Base-by-base conservation (phyloP, 2,797 vertebrate genomes). In the Ispidina lecontei region DNA sequence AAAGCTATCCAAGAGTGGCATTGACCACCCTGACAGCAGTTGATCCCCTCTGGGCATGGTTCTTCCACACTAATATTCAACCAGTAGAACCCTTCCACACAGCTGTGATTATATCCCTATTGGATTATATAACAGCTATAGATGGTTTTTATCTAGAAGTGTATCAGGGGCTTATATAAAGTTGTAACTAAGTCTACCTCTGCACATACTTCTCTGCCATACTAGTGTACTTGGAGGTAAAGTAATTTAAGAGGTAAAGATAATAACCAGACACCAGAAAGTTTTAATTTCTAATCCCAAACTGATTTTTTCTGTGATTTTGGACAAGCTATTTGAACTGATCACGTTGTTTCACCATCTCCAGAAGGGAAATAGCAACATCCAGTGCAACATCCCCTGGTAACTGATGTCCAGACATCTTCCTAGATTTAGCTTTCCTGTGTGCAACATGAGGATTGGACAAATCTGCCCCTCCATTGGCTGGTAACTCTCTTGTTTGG, bases 331-430 rank as follows among this genome's bases (percentile, higher is more conserved):
- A 0, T 16, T 82, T 21, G 23, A 14, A 21, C 33, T 54, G 37
- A 43, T 11, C 12, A 3, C 41, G 70, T 29, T 0, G 0, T 67
- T 67, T 33, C 21, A 49, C 26, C 1, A 1, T 43, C 26, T 62
- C 35, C 43, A 46, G 62, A 63, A 59, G 29, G 35, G 20, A 78
- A 76, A 74, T 1, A 35, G 21, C 31, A 86, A 29, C 5, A 63
- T 19, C 16, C 29, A 86, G 2, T 5, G 4, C 20, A 28, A 37
- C 35, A 37, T 9, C 14, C 4, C 7, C 8, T 16, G 5, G 29
- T 81, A 52, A 12, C 31, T 13, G 19, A 18, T 35, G 7, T 63
- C 28, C 35, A 44, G 6, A 49, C 1, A 3, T 44, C 49, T 73
- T 59, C 3, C 13, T 23, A 44, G 52, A 29, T 23, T 15, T 14